These are phyloP conservation scores for Dipodomys spectabilis DNA, from an alignment of 2,113 vertebrate species.

Conservation along the genomic window DNA sequence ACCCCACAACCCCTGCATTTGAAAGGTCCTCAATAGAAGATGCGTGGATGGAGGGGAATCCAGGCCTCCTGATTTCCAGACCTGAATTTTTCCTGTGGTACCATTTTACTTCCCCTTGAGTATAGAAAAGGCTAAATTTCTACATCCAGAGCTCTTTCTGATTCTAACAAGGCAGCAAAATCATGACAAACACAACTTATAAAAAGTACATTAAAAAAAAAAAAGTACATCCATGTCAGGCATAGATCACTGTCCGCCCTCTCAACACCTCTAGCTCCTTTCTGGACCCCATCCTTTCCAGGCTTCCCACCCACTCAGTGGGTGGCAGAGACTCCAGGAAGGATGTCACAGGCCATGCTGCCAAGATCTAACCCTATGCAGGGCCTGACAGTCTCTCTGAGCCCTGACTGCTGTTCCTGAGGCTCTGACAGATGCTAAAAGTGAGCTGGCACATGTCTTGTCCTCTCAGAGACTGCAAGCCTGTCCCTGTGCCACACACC, in stretches of 20 bases:
- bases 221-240: too few relatives aligned
- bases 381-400: not conserved
- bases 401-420: constrained; percentile 28
- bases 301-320: constrained; percentile 24
- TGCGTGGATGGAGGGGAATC: not conserved
- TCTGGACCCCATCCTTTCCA: not conserved
- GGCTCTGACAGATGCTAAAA: not conserved
- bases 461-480: not conserved
- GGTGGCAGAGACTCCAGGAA: constrained; percentile 42
- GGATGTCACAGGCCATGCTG: constrained; percentile 1
- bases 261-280: not conserved
- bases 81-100: not conserved
- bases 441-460: not conserved
- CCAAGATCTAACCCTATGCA: constrained; percentile 24
- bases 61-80: not conserved
- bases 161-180: not conserved
- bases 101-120: not conserved
- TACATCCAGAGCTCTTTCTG: not conserved
- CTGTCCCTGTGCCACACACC: not conserved
- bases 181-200: not conserved
- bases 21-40: not conserved
- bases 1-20: not conserved
- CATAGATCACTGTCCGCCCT: not conserved
- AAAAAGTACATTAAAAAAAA: not conserved
- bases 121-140: constrained; percentile 3